Evolutionary conservation across 2,888 invertebrate species (phyloP).

Genomic region (Stictocephala bisonia): DNA sequence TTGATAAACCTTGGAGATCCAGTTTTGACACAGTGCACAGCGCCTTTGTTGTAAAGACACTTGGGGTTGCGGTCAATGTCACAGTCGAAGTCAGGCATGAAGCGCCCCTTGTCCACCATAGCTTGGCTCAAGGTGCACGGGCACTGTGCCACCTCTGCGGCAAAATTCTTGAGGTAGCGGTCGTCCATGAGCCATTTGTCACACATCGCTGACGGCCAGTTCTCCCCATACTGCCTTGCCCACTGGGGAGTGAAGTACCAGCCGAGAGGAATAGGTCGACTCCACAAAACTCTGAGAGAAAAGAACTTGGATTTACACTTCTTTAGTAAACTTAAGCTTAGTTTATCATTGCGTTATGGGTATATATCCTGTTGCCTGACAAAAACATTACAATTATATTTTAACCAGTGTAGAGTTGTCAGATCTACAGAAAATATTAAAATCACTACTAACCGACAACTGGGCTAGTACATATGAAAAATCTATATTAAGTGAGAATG

Average conservation of each 20-base stretch:
- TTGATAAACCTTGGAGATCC: slow-evolving; percentile 93
- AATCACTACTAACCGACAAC: no score
- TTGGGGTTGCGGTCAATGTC: slow-evolving; percentile 91
- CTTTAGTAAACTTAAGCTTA: no score
- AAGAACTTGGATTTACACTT: no score
- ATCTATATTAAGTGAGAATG: no score
- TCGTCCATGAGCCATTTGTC: slow-evolving; percentile 92
- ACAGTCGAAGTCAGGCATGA: slow-evolving; percentile 89
- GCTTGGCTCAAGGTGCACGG: slow-evolving; percentile 94
- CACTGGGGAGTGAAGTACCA: slow-evolving; percentile 95
- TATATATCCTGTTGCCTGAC: no score
- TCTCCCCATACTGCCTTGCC: slow-evolving; percentile 80
- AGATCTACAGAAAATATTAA: no score
- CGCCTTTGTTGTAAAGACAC: slow-evolving; percentile 89
- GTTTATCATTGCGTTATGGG: no score
- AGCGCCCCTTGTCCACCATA: slow-evolving; percentile 90
- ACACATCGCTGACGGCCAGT: slow-evolving; percentile 88
- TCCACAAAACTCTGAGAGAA: slow-evolving; percentile 85
- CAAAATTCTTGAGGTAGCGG: slow-evolving; percentile 85
- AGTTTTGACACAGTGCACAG: slow-evolving; percentile 92
- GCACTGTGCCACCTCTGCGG: slow-evolving; percentile 80
- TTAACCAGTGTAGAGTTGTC: no score
- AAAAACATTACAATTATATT: no score
- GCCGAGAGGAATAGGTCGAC: slow-evolving; percentile 88
- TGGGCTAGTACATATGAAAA: no score